phyloP scores from a whole-genome alignment of 2,113 vertebrate genomes.

The Cephalopterus ornatus region DNA sequence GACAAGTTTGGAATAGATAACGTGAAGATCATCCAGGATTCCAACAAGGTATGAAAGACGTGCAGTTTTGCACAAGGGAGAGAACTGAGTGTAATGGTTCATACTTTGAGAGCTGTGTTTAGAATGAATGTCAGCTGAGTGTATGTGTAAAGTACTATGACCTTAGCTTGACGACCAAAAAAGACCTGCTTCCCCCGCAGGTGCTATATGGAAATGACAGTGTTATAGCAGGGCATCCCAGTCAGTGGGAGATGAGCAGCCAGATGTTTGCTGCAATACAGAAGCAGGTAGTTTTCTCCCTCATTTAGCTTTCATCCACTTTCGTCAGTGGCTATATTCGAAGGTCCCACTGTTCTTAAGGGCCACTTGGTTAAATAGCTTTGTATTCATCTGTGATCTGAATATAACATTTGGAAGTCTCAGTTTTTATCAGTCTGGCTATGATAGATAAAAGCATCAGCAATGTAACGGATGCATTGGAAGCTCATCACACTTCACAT shows the following conservation, averaged over 20 bases:
- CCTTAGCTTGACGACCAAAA: not conserved
- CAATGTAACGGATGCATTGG: not conserved
- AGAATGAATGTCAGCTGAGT: not conserved
- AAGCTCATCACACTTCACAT: not conserved
- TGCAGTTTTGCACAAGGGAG: fast-evolving
- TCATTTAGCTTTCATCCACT: not conserved
- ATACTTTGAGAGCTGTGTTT: not conserved
- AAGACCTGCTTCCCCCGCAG: not conserved
- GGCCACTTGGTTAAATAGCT: not conserved
- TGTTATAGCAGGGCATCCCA: not conserved
- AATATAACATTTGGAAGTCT: not conserved
- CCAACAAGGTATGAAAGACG: constrained; percentile 85
- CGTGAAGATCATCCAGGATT: constrained; percentile 99
- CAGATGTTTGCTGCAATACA: not conserved
- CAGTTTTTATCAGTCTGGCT: fast-evolving
- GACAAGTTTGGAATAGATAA: constrained; percentile 98
- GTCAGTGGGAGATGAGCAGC: not conserved
- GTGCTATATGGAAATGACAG: not conserved
- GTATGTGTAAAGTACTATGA: not conserved
- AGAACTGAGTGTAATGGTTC: not conserved
- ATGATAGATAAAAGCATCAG: not conserved
- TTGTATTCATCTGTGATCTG: not conserved
- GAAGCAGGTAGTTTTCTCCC: not conserved
- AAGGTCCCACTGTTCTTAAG: not conserved
- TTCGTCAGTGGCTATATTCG: not conserved